A percentile compares a stretch with the other conserved stretches of the same genome.
phyloP scores from a whole-genome alignment of 1,140 invertebrate species.

The Eurosta solidaginis region DNA sequence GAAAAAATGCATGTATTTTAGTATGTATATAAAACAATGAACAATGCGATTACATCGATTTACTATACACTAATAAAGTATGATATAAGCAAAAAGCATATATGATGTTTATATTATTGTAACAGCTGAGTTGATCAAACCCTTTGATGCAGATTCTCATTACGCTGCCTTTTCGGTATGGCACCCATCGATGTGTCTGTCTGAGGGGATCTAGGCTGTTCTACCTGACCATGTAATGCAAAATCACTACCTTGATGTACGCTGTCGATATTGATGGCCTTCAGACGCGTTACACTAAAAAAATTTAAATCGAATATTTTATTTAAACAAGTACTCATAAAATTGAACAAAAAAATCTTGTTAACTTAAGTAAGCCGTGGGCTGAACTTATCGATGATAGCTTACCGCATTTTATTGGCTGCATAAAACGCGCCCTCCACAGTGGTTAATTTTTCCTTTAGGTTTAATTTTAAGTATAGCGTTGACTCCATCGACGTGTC shows the following conservation, averaged over 20 bases:
- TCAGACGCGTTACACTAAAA: neutral
- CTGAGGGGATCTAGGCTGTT: neutral
- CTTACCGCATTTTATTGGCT: slow-evolving; percentile 37
- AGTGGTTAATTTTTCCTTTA: slow-evolving; percentile 29
- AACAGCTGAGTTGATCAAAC: slow-evolving; percentile 2
- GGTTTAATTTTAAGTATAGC: slow-evolving; percentile 31
- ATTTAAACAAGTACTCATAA: no score
- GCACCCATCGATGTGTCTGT: slow-evolving; percentile 34
- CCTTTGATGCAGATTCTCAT: neutral
- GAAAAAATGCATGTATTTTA: slow-evolving; percentile 6
- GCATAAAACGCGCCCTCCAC: slow-evolving; percentile 36
- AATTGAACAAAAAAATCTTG: no score
- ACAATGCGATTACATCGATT: slow-evolving; percentile 17
- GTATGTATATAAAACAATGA: neutral
- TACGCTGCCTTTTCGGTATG: slow-evolving; percentile 34
- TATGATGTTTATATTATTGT: neutral
- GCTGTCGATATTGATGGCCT: no score
- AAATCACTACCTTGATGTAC: neutral
- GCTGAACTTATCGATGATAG: neutral
- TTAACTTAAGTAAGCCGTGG: no score
- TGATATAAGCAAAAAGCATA: slow-evolving; percentile 11
- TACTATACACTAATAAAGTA: slow-evolving; percentile 30
- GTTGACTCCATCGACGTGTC: neutral
- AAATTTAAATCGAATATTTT: no score
- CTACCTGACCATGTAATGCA: neutral